Conservation (phyloP, 2,888 invertebrate species). For the Drosophila fulvimacula region DNA sequence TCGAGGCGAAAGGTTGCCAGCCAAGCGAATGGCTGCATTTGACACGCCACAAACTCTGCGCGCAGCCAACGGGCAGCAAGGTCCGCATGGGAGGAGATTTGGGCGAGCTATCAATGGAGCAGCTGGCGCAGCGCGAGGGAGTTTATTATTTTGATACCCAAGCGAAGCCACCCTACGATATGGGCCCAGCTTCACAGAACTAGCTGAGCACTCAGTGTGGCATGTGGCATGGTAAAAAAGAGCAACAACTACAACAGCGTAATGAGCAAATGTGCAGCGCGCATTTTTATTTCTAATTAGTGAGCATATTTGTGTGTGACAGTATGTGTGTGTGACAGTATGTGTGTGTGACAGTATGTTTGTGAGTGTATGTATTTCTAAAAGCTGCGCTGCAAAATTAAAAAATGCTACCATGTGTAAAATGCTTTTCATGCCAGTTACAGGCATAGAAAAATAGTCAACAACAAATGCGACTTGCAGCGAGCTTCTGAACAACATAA, state of each 20-base stretch:
- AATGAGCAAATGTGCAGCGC: slow-evolving; percentile 73
- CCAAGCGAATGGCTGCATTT: slow-evolving; percentile 69
- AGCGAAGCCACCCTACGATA: slow-evolving; percentile 66
- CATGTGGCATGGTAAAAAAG: slow-evolving; percentile 8
- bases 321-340: slow-evolving; percentile 30
- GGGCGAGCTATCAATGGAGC: slow-evolving; percentile 44
- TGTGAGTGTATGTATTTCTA: slow-evolving; percentile 37
- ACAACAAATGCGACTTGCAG: slow-evolving; percentile 14
- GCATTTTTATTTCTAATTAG: slow-evolving; percentile 82
- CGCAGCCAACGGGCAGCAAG: slow-evolving; percentile 44
- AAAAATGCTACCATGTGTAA: slow-evolving; percentile 82
- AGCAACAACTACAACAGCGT: slow-evolving; percentile 39
- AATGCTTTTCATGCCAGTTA: slow-evolving; percentile 76
- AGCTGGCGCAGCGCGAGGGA: slow-evolving; percentile 65
- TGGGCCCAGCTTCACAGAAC: slow-evolving; percentile 19
- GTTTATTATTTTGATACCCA: slow-evolving; percentile 80
- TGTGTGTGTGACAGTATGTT: slow-evolving; percentile 18
- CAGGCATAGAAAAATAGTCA: slow-evolving; percentile 30
- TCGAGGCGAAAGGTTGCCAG: slow-evolving; percentile 72
- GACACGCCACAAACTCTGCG: slow-evolving; percentile 69
- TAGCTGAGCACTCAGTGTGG: background rate
- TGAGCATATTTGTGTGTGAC: slow-evolving; percentile 56
- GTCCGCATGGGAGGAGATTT: slow-evolving; percentile 76
- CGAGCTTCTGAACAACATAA: slow-evolving; percentile 26
- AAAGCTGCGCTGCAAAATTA: slow-evolving; percentile 78